phyloP scores from a whole-genome alignment of 2,797 vertebrate species.

The Acanthurus leucopareius region DNA sequence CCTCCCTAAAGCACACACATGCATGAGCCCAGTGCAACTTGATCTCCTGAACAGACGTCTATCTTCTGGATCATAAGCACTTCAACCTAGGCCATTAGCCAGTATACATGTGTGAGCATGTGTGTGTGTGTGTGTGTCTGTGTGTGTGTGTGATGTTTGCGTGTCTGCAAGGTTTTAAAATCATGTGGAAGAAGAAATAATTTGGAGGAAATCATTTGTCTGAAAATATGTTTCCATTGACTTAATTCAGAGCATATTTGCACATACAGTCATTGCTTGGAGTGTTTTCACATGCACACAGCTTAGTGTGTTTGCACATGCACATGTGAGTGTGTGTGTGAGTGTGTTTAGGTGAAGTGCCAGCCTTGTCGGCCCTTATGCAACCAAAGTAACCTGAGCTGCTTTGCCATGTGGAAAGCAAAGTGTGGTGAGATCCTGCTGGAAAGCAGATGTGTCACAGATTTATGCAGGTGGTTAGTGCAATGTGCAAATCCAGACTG shows the following conservation, averaged over 20 bases:
- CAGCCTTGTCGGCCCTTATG: slow-evolving; percentile 49
- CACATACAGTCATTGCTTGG: slow-evolving; percentile 6
- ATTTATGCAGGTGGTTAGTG: slow-evolving; percentile 15
- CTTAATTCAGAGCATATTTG: slow-evolving; percentile 28
- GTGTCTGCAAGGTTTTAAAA: slow-evolving; percentile 1
- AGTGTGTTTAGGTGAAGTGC: slow-evolving; percentile 14
- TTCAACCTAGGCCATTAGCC: slow-evolving; percentile 43
- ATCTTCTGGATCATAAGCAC: slow-evolving; percentile 46
- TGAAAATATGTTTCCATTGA: slow-evolving; percentile 14
- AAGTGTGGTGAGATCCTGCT: slow-evolving; percentile 21
- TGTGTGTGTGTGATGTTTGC: neutral
- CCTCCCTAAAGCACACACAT: slow-evolving; percentile 16
- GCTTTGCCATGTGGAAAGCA: slow-evolving; percentile 30
- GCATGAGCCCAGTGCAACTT: slow-evolving; percentile 26
- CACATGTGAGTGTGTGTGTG: slow-evolving; percentile 4
- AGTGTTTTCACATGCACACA: too few species aligned
- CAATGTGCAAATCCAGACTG: slow-evolving; percentile 19
- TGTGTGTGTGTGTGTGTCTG: neutral
- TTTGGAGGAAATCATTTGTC: slow-evolving; percentile 11
- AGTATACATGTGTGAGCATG: slow-evolving; percentile 38
- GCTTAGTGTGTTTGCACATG: slow-evolving; percentile 26
- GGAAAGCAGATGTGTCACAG: slow-evolving; percentile 50
- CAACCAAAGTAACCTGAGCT: slow-evolving; percentile 67
- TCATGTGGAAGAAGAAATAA: slow-evolving; percentile 1
- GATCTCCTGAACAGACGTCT: slow-evolving; percentile 47